phyloP scores from a whole-genome alignment of 1,140 invertebrate genomes.

The Aphelenchoides fujianensis region DNA sequence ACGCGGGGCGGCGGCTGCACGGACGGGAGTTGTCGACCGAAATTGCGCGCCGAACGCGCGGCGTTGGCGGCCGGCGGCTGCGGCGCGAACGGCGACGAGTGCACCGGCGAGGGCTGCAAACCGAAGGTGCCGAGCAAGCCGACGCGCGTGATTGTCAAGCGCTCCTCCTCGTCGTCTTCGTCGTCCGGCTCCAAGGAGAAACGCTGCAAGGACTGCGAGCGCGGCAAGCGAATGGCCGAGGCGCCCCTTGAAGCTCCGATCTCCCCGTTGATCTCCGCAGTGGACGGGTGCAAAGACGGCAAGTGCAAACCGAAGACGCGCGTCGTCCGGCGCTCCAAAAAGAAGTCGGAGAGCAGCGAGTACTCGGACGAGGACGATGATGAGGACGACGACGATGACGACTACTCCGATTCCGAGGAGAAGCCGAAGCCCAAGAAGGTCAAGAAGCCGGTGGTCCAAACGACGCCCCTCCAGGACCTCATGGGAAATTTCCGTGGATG shows the following conservation, averaged over 20 bases:
- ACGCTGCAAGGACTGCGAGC: slow-evolving; percentile 4
- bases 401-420: background rate
- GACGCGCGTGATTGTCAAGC: background rate
- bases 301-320: background rate
- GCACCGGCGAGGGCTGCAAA: background rate
- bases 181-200: background rate
- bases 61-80: too few species aligned
- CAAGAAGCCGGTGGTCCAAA: background rate
- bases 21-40: background rate
- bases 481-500: slow-evolving; percentile 1
- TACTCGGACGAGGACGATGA: too few species aligned
- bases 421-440: background rate
- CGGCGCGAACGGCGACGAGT: background rate
- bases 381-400: too few species aligned
- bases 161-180: slow-evolving; percentile 3
- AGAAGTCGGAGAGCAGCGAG: background rate
- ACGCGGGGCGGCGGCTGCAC: background rate
- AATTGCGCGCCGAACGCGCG: background rate
- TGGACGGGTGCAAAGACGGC: background rate
- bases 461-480: background rate
- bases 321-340: too few species aligned
- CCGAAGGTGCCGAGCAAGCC: background rate
- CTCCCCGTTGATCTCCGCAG: too few species aligned
- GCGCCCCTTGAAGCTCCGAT: too few species aligned
- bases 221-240: background rate